phyloP scores from a whole-genome alignment of 1,140 invertebrate genomes.

The Drosophila sulfurigaster region DNA sequence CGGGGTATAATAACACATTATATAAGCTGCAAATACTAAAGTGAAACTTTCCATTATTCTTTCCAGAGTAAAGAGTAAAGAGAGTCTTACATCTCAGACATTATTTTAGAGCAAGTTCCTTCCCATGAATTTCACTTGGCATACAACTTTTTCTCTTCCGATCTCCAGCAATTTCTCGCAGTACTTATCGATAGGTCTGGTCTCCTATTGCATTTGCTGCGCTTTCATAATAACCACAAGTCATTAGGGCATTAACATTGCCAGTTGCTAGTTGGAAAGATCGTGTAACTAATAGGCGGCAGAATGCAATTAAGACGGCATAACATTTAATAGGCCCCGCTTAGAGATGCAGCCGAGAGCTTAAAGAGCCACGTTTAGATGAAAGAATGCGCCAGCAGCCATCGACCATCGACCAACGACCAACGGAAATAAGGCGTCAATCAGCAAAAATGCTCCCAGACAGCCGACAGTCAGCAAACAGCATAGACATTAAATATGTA shows the following conservation, averaged over 20 bases:
- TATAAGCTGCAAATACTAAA: neutral
- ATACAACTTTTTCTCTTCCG: conserved; percentile 21
- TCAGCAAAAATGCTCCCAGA: conserved; percentile 9
- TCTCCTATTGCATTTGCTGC: conserved; percentile 32
- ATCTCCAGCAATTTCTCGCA: conserved; percentile 15
- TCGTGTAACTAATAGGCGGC: conserved; percentile 28
- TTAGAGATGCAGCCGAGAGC: conserved; percentile 32
- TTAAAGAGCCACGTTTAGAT: conserved; percentile 34
- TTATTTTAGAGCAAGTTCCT: neutral
- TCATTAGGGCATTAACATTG: neutral
- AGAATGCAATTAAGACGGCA: conserved; percentile 44
- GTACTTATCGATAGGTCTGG: conserved; percentile 5
- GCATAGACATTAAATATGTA: neutral
- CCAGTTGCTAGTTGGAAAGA: neutral
- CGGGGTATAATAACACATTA: neutral
- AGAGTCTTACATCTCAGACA: too few relatives aligned
- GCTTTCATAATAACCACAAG: conserved; percentile 14
- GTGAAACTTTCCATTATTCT: neutral
- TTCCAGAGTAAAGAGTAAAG: neutral
- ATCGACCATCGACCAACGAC: too few relatives aligned
- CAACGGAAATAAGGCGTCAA: conserved; percentile 44
- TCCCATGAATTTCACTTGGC: neutral
- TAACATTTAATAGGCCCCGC: conserved; percentile 57
- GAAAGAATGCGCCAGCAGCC: conserved; percentile 34
- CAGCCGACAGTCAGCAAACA: too few relatives aligned